Percentiles rank a stretch among this genome's conserved stretches.
Evolutionary conservation across 1,140 invertebrate genomes (phyloP).

Genomic region (Sesamia nonagrioides): DNA sequence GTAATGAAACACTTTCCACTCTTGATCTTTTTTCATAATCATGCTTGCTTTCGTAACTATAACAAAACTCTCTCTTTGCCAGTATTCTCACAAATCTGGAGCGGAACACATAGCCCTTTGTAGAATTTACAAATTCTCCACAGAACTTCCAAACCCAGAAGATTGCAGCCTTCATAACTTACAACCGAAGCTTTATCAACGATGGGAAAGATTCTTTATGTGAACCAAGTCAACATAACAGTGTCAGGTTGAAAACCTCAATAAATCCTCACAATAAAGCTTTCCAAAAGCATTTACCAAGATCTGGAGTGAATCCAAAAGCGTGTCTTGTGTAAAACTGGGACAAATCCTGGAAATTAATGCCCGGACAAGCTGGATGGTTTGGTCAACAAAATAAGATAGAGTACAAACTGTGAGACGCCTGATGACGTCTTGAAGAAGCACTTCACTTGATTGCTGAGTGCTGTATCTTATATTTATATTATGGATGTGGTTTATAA

Average conservation of each 20-base stretch:
- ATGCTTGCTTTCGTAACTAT: no score
- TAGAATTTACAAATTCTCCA: no score
- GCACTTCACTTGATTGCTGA: not conserved
- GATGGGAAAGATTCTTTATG: not conserved
- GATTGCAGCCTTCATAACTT: no score
- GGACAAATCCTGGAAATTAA: not conserved
- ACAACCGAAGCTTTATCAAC: no score
- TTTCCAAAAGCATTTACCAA: slow-evolving; percentile 8
- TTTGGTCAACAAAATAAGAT: slow-evolving; percentile 10
- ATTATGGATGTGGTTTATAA: not conserved
- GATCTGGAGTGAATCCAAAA: slow-evolving; percentile 5
- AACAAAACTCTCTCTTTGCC: no score
- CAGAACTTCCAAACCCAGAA: no score
- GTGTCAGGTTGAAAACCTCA: slow-evolving; percentile 1
- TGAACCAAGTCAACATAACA: slow-evolving; percentile 20
- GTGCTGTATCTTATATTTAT: not conserved
- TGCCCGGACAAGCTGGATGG: not conserved
- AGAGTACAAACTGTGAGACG: not conserved
- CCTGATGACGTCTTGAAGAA: not conserved
- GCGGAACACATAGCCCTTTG: no score
- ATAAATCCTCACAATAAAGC: slow-evolving; percentile 22
- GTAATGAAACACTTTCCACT: no score
- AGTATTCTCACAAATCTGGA: no score
- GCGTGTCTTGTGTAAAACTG: slow-evolving; percentile 2
- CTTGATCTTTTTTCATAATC: no score